A percentile compares a stretch with the other conserved stretches of the same genome.
Conservation (phyloP, 2,888 invertebrate genomes). For the Apodemia duryi region DNA sequence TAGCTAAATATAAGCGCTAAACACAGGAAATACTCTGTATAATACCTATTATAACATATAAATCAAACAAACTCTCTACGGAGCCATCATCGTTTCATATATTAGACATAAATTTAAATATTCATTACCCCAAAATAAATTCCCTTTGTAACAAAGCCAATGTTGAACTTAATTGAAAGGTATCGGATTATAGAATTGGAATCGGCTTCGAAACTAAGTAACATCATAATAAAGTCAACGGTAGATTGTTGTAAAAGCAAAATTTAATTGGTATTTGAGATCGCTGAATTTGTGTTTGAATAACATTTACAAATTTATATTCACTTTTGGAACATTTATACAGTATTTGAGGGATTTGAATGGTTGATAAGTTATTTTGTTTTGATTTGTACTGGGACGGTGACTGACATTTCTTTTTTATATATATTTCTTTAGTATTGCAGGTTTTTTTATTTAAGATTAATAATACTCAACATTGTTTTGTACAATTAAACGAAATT, state of each 20-base stretch:
- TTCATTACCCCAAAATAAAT: constrained; percentile 17
- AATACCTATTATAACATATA: neutral
- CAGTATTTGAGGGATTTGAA: neutral
- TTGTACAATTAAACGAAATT: too few relatives aligned
- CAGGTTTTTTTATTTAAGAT: neutral
- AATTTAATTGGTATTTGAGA: constrained; percentile 25
- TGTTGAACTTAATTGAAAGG: constrained; percentile 25
- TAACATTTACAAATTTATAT: constrained; percentile 21
- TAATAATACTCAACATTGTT: too few relatives aligned
- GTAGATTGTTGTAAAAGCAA: constrained; percentile 25
- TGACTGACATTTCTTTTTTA: neutral
- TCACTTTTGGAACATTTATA: constrained; percentile 17
- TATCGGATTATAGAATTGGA: constrained; percentile 25
- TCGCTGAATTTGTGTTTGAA: constrained; percentile 22
- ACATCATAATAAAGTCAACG: constrained; percentile 26
- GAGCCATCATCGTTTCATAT: neutral
- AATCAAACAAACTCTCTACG: neutral
- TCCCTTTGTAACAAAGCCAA: constrained; percentile 21
- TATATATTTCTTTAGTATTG: neutral
- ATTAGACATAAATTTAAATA: neutral
- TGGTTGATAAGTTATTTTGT: neutral
- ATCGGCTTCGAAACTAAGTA: constrained; percentile 23
- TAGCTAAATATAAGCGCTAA: too few relatives aligned
- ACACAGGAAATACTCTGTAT: neutral
- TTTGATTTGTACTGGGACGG: neutral